A percentile compares a stretch with the other conserved stretches of the same genome.
phyloP scores from a whole-genome alignment of 2,888 invertebrate genomes.

The Acronicta psi region DNA sequence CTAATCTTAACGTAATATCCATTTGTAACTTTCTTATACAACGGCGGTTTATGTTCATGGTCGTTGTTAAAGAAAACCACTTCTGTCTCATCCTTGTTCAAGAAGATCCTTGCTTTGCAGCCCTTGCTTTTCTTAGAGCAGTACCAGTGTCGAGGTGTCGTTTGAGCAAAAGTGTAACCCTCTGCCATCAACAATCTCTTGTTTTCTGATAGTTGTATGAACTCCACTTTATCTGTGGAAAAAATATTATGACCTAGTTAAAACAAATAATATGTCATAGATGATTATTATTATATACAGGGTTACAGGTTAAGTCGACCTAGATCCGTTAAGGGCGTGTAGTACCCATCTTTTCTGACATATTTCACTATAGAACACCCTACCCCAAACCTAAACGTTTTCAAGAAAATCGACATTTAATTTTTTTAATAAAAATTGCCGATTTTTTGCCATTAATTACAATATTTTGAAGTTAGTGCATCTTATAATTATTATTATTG shows the following conservation, averaged over 20 bases:
- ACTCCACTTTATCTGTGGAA: conserved; percentile 58
- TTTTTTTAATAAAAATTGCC: too few relatives aligned
- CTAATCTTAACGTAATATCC: conserved; percentile 60
- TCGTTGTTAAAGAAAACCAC: conserved; percentile 50
- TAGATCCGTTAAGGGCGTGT: too few relatives aligned
- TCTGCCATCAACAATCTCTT: conserved; percentile 68
- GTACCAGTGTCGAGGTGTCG: conserved; percentile 65
- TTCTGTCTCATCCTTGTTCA: conserved; percentile 56
- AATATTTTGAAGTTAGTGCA: too few relatives aligned
- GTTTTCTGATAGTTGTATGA: conserved; percentile 59
- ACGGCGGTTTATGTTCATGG: conserved; percentile 68
- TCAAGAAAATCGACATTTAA: too few relatives aligned
- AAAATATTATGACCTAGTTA: neutral
- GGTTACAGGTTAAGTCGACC: too few relatives aligned
- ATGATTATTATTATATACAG: too few relatives aligned
- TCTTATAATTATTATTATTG: too few relatives aligned
- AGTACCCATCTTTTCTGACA: too few relatives aligned
- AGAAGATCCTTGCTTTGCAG: conserved; percentile 68
- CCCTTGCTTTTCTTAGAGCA: conserved; percentile 72
- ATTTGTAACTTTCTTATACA: conserved; percentile 42
- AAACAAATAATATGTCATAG: neutral
- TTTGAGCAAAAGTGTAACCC: conserved; percentile 70
- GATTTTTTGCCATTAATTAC: too few relatives aligned
- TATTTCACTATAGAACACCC: too few relatives aligned
- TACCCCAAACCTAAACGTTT: too few relatives aligned